Conservation (phyloP, 2,888 invertebrate species). For the Cantharis nigra region DNA sequence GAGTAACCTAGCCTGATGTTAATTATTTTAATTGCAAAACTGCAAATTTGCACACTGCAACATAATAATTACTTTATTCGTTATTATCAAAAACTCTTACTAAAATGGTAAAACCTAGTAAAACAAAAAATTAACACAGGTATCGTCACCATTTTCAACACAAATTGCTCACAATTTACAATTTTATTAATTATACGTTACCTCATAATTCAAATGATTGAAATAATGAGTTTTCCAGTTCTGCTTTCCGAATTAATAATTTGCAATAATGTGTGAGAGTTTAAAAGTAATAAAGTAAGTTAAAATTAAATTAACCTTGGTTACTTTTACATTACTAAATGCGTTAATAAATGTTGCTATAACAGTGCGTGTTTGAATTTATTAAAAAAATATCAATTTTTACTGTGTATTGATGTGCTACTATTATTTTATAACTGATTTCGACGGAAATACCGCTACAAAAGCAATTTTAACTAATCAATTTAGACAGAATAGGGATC, state of each 20-base stretch:
- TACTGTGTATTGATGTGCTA: background rate
- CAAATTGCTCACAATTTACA: background rate
- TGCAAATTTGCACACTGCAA: background rate
- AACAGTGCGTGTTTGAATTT: background rate
- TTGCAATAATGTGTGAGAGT: background rate
- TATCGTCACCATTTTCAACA: background rate
- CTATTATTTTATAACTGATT: background rate
- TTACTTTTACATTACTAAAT: background rate
- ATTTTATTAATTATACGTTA: background rate
- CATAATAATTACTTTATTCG: background rate
- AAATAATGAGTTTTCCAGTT: background rate
- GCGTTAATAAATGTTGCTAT: background rate
- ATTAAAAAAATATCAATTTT: background rate
- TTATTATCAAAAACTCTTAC: background rate
- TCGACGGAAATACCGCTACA: background rate
- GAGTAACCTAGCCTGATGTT: background rate
- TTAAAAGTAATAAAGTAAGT: background rate
- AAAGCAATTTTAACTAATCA: background rate
- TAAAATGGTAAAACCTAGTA: background rate
- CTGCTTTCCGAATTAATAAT: background rate
- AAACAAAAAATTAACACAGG: background rate
- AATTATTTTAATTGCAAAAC: background rate
- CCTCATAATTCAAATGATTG: no score
- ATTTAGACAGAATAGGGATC: background rate
- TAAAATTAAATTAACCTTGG: background rate